phyloP scores from a whole-genome alignment of 2,113 vertebrate species.

The Onychostruthus taczanowskii region DNA sequence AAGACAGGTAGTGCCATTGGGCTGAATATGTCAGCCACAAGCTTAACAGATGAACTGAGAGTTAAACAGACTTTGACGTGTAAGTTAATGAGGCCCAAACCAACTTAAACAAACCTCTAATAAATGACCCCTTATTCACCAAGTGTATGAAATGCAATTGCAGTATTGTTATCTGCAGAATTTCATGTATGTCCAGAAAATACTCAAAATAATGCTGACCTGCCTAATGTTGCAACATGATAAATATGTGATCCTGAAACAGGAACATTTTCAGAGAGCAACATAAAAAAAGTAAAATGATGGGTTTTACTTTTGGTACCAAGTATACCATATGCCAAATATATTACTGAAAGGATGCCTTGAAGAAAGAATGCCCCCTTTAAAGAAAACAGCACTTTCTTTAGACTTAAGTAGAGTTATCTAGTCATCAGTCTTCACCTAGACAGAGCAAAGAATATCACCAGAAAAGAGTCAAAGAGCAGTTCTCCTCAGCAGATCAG shows the following conservation, averaged over 20 bases:
- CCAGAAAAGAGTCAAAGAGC: not conserved
- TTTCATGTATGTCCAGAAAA: not conserved
- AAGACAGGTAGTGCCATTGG: not conserved
- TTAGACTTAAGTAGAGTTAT: not conserved
- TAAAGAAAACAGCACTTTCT: not conserved
- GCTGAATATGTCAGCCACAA: not conserved
- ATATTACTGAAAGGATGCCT: not conserved
- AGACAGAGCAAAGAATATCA: not conserved
- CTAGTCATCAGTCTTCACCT: not conserved
- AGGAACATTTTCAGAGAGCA: not conserved
- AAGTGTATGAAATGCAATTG: not conserved
- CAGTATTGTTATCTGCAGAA: not conserved
- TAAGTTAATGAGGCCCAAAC: not conserved
- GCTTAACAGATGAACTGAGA: not conserved
- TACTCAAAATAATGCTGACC: not conserved
- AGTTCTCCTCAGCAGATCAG: not conserved
- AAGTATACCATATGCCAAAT: not conserved
- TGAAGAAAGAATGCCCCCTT: not conserved
- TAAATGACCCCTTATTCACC: not conserved
- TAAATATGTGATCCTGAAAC: not conserved
- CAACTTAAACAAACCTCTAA: not conserved
- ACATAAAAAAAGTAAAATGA: not conserved
- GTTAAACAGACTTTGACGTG: not conserved
- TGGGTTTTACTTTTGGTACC: not conserved
- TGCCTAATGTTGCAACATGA: not conserved